phyloP scores from a whole-genome alignment of 1,140 invertebrate genomes.

The Chironomus tepperi region DNA sequence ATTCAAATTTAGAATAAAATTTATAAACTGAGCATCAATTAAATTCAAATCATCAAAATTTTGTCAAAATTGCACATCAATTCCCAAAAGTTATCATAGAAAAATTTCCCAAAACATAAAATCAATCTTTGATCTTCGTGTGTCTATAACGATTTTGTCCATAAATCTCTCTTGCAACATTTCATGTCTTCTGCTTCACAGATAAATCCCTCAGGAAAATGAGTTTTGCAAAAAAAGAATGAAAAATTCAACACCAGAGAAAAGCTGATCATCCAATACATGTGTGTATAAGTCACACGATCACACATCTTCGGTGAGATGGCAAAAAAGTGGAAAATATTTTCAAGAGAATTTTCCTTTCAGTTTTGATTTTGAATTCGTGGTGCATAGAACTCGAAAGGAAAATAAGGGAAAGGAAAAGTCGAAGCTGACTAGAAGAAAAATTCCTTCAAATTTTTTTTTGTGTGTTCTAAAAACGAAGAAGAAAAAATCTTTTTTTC shows the following conservation, averaged over 20 bases:
- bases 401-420: not conserved
- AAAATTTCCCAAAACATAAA: too few species aligned
- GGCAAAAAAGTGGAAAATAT: not conserved
- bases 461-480: not conserved
- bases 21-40: too few species aligned
- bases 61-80: too few species aligned
- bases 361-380: slow-evolving; percentile 23
- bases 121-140: too few species aligned
- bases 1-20: too few species aligned
- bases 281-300: not conserved
- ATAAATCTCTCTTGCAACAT: too few species aligned
- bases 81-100: too few species aligned
- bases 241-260: not conserved
- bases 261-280: not conserved
- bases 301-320: slow-evolving; percentile 4
- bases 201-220: not conserved
- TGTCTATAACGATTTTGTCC: too few species aligned
- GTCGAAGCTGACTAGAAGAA: not conserved
- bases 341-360: slow-evolving; percentile 17
- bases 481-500: not conserved
- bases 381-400: slow-evolving; percentile 6
- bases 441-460: too few species aligned
- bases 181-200: not conserved
- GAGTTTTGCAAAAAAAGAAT: not conserved
- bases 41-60: too few species aligned